Evolutionary conservation across 2,113 vertebrate genomes (phyloP).

Genomic region (Lucifuga dentata): DNA sequence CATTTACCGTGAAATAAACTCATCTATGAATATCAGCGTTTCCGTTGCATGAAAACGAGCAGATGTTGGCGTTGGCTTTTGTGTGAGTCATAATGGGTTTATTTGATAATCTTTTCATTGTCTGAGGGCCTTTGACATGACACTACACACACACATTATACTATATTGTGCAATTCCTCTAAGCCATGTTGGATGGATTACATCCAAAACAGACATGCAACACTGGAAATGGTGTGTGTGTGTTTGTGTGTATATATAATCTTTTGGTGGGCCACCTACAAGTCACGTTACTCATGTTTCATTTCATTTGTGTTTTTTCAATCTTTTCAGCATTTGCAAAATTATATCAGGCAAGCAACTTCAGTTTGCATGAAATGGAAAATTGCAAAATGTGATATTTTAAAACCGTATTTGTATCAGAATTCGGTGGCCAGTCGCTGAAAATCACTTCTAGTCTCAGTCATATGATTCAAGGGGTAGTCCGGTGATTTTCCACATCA

Average conservation of each 20-base stretch:
- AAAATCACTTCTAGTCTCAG: no score
- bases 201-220: conserved; percentile 12
- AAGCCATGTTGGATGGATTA: conserved; percentile 24
- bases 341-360: background rate
- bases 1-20: background rate
- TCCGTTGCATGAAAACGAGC: background rate
- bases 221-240: conserved; percentile 2
- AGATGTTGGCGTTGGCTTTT: conserved; percentile 19
- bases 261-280: background rate
- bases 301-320: background rate
- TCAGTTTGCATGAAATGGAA: no score
- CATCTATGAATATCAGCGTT: no score
- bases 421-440: no score
- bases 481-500: no score
- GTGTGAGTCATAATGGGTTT: conserved; percentile 2
- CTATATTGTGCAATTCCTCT: background rate
- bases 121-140: background rate
- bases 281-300: background rate
- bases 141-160: background rate
- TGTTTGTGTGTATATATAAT: conserved; percentile 11
- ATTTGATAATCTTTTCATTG: conserved; percentile 22
- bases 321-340: background rate
- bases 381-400: no score
- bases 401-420: no score
- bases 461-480: no score